Base-by-base conservation (phyloP, 2,888 invertebrate genomes). In the Polymixis lichenea region DNA sequence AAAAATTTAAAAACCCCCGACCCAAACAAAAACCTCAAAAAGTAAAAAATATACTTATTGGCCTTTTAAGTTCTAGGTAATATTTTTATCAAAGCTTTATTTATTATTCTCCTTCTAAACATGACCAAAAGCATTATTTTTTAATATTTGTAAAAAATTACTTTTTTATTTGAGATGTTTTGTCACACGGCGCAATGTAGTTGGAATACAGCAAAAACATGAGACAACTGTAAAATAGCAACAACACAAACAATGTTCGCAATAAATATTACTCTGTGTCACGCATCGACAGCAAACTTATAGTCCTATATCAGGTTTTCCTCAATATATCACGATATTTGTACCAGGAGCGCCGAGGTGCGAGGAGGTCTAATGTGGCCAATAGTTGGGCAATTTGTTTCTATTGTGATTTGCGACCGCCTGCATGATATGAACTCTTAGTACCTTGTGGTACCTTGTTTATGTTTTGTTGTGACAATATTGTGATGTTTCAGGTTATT, bases 371-470 rank as follows among this genome's bases (percentile, higher is more conserved):
- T 79, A 80, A 86, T 82, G 77, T 65, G 49, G 68, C 70, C 82
- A 79, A 88, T 85, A 86, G 78, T 80, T 66, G 75, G 70, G 43
- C 84, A 87, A 87, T 87, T 82, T 81, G 84, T 86, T 81, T 81
- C 84, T 72, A 81, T 87, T 87, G 84, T 87, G 70, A 62, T 32
- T 60, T 9, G 22, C 32, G 62, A 68, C 64, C 65, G 49, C 77
- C 62, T 51, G 38, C 60, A 62, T 60, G 32, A 38, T 83, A 75
- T 86, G 77, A 62, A 28, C 60, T 28, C 78, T 58, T 76, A 53
- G 78, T 77, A 69, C 58, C 32, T 75, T 19, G 11, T 58, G 32
- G 76, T 76, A 55, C n/a, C 28, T 75, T 53, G 0, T 60, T 25
- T 28, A 15, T 28, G 32, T 51, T 68, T 46, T 32, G 51, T 38